A percentile compares a stretch with the other conserved stretches of the same genome.
Conservation (phyloP, 1,140 invertebrate species). For the Aporrectodea caliginosa region DNA sequence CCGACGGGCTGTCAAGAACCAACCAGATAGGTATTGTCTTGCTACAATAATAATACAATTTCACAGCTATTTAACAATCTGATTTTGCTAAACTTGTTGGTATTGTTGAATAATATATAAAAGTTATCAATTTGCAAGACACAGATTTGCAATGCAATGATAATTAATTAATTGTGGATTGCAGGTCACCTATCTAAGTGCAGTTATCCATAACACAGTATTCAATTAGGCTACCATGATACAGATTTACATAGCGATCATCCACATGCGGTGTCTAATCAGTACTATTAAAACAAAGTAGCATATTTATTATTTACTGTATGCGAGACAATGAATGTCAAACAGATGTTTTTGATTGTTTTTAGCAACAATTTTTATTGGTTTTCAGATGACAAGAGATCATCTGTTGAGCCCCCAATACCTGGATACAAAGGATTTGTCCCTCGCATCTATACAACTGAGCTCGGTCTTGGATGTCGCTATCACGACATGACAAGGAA, state of each 20-base stretch:
- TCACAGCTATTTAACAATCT: not conserved
- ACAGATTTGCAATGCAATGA: not conserved
- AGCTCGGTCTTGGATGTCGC: constrained; percentile 50
- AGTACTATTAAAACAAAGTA: not conserved
- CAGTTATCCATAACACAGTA: too few relatives aligned
- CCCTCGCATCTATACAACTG: constrained; percentile 50
- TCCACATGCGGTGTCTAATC: not conserved
- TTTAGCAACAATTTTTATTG: not conserved
- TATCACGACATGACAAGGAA: constrained; percentile 49
- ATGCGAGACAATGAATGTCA: not conserved
- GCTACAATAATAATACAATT: not conserved
- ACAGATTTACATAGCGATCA: not conserved
- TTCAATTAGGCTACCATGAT: too few relatives aligned
- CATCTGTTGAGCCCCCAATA: constrained; percentile 49
- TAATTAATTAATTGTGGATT: not conserved
- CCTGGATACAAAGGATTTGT: constrained; percentile 55
- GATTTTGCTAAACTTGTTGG: not conserved
- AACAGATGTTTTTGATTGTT: not conserved
- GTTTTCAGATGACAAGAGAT: constrained; percentile 31
- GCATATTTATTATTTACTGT: not conserved
- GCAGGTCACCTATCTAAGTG: too few relatives aligned
- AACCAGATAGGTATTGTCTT: constrained; percentile 41
- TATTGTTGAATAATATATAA: not conserved
- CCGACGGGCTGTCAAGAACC: too few relatives aligned
- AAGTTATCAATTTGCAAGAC: not conserved